Conservation (phyloP, 2,888 invertebrate genomes). For the Antitype chi region DNA sequence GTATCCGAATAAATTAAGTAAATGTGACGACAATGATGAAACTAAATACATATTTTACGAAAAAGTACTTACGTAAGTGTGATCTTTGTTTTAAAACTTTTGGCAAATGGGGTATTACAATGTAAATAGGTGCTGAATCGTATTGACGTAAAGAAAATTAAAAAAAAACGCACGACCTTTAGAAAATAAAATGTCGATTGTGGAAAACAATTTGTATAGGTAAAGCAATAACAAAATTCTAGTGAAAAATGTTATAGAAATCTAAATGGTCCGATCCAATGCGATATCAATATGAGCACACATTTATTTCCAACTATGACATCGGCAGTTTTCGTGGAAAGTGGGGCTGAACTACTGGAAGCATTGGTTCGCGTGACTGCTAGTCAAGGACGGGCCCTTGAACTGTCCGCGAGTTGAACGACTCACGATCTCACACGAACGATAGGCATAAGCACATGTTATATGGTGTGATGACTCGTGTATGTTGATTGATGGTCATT, state of each 20-base stretch:
- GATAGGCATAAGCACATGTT: conserved; percentile 41
- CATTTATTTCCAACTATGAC: conserved; percentile 67
- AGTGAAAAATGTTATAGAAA: conserved; percentile 45
- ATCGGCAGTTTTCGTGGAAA: conserved; percentile 68
- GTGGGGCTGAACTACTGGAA: conserved; percentile 68
- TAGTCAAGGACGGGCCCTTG: conserved; percentile 71
- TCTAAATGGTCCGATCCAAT: conserved; percentile 45
- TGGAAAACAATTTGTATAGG: background rate
- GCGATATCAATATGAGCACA: conserved; percentile 52
- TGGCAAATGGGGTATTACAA: background rate
- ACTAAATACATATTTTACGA: conserved; percentile 14
- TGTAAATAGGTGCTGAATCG: background rate
- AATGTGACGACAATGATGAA: conserved; percentile 25
- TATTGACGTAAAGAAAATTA: background rate
- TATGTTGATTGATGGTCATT: conserved; percentile 33
- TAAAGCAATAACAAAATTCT: conserved; percentile 26
- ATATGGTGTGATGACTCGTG: conserved; percentile 32
- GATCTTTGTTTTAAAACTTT: conserved; percentile 24
- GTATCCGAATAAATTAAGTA: conserved; percentile 41
- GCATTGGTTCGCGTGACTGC: conserved; percentile 68
- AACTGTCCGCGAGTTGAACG: conserved; percentile 70
- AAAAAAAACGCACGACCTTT: background rate
- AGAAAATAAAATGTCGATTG: conserved; percentile 10
- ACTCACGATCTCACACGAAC: conserved; percentile 60
- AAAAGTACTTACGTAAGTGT: conserved; percentile 21